phyloP scores from a whole-genome alignment of 2,888 invertebrate species.

The Teinopalpus imperialis region DNA sequence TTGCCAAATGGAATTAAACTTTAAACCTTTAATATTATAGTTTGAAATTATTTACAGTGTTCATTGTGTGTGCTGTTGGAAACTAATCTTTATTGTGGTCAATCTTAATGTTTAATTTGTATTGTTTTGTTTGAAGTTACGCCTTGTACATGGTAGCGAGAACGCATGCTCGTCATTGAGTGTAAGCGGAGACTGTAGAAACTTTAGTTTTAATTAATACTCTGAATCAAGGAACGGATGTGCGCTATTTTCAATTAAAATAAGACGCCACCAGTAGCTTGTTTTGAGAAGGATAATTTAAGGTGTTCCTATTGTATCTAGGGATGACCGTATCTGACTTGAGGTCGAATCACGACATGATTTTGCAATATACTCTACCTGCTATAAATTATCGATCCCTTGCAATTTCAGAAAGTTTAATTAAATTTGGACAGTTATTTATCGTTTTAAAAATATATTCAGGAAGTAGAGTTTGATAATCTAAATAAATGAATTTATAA shows the following conservation, averaged over 20 bases:
- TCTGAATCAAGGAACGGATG: slow-evolving; percentile 61
- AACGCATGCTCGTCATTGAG: slow-evolving; percentile 42
- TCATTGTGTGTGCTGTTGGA: slow-evolving; percentile 46
- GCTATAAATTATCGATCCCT: too few species aligned
- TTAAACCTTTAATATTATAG: slow-evolving; percentile 55
- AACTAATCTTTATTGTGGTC: slow-evolving; percentile 59
- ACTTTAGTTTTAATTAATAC: slow-evolving; percentile 78
- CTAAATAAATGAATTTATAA: too few species aligned
- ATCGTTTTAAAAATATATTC: slow-evolving; percentile 7
- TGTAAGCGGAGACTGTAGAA: slow-evolving; percentile 68
- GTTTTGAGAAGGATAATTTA: slow-evolving; percentile 70
- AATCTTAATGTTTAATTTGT: slow-evolving; percentile 64
- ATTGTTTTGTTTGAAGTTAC: slow-evolving; percentile 49
- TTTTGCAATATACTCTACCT: slow-evolving; percentile 38
- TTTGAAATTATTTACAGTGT: slow-evolving; percentile 47
- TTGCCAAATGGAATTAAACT: slow-evolving; percentile 61
- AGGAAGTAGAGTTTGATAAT: neutral
- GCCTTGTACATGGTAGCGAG: slow-evolving; percentile 49
- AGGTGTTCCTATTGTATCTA: slow-evolving; percentile 44
- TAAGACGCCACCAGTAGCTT: slow-evolving; percentile 64
- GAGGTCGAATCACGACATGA: slow-evolving; percentile 45
- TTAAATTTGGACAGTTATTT: slow-evolving; percentile 17
- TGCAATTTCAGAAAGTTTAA: too few species aligned
- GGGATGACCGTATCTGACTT: slow-evolving; percentile 26
- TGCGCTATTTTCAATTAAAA: slow-evolving; percentile 74